Evolutionary conservation across 2,113 vertebrate genomes (phyloP), one percentile per base, ranked within the genome.

Genomic region (Stegostoma tigrinum): DNA sequence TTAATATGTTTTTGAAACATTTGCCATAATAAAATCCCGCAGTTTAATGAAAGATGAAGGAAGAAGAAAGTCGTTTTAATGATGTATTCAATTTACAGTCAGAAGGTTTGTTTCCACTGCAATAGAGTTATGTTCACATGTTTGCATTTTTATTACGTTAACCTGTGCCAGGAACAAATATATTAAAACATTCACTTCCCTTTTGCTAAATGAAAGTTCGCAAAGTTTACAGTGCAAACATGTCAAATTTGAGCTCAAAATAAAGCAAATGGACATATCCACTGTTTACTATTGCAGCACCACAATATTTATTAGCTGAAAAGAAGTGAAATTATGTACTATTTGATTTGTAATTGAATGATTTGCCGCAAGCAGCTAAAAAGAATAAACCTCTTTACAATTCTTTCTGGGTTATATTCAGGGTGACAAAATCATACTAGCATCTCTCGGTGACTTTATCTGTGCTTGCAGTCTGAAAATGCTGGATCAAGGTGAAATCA

Each of bases 161-260:
- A 14, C 66, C 55, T 93, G 61, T 38, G 67, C 30, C 91, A 94
- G 91, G 91, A 94, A 94, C 90, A 94, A 94, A 68, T 38, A 94
- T 23, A 94, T 66, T 94, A 66, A 94, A 94, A 94, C 38, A 68
- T 94, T 42, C 23, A 42, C 91, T 94, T 94, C 66, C 61, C 42
- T 68, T 45, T 94, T 94, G 91, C 67, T 10, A 94, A 94, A 94
- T 94, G 64, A 67, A 42, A 66, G 66, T 94, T 45, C 38, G 87
- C 5, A 52, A 94, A 42, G 66, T 67, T 94, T 94, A 94, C 64
- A 94, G 2, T 94, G 91, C 68, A 94, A 21, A 68, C 66, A 45
- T 45, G n/a, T 94, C n/a, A 94, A 91, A 91, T n/a, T 10, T 91
- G 34, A 61, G 48, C 48, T 90, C 61, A 27, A 90, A 90, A 90